Evolutionary conservation across 2,113 vertebrate genomes (phyloP).

Genomic region (Ranitomeya variabilis): DNA sequence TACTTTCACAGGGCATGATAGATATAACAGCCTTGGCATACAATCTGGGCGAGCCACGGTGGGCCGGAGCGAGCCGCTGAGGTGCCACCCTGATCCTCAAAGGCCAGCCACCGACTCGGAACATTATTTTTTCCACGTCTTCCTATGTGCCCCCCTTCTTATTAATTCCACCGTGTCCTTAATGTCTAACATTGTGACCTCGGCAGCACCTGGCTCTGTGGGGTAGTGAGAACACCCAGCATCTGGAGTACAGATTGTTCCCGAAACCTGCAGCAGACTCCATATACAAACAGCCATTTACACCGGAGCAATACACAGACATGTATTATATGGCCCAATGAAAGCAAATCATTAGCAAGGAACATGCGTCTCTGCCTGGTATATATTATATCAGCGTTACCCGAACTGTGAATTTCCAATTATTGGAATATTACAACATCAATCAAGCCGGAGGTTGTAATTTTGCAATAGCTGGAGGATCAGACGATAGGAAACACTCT

Average conservation of each 20-base stretch:
- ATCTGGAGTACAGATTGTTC: background rate
- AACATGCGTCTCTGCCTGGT: background rate
- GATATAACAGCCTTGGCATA: slow-evolving; percentile 19
- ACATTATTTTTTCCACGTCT: accelerated
- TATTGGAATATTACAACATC: background rate
- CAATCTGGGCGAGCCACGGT: background rate
- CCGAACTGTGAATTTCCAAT: background rate
- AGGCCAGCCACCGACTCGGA: slow-evolving; percentile 7
- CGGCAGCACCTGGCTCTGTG: accelerated
- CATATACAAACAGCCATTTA: slow-evolving; percentile 15
- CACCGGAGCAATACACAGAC: slow-evolving; percentile 10
- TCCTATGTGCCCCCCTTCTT: slow-evolving; percentile 14
- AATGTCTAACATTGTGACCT: background rate
- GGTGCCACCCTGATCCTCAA: background rate
- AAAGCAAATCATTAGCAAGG: background rate
- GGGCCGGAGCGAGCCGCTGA: background rate
- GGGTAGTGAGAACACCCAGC: background rate
- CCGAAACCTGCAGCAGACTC: slow-evolving; percentile 15
- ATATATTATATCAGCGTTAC: background rate
- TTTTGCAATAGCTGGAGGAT: background rate
- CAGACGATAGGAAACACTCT: too few relatives aligned
- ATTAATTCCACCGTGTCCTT: slow-evolving; percentile 36
- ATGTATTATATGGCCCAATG: slow-evolving; percentile 23
- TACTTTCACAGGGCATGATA: background rate
- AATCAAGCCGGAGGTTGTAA: background rate